phyloP scores from a whole-genome alignment of 35 echinoderm and acorn worm species.

The Apostichopus parvimensis region DNA sequence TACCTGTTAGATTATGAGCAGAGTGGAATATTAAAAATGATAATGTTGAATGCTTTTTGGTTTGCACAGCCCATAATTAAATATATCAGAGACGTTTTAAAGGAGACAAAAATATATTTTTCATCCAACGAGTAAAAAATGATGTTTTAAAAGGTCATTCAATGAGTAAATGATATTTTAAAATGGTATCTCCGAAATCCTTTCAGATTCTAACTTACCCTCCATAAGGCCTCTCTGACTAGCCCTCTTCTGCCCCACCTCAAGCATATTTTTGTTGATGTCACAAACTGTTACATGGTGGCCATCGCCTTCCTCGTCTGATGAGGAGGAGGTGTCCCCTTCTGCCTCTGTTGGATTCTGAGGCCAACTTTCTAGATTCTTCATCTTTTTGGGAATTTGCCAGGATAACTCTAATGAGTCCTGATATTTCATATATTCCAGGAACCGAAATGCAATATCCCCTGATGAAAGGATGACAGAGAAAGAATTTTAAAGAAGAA shows the following conservation, averaged over 20 bases:
- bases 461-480: conserved; percentile 48
- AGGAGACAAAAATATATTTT: no score
- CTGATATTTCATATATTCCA: conserved; percentile 75
- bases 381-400: neutral
- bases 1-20: conserved; percentile 57
- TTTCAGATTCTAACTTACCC: conserved; percentile 45
- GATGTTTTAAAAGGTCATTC: no score
- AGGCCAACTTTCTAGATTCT: conserved; percentile 46
- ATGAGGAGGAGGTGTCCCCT: neutral
- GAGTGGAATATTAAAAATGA: no score
- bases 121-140: no score
- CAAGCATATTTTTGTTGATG: conserved; percentile 90
- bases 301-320: conserved; percentile 9
- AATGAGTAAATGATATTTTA: no score
- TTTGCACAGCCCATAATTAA: no score
- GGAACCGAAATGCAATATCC: conserved; percentile 92
- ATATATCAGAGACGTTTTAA: no score
- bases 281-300: conserved; percentile 89
- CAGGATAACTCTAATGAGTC: conserved; percentile 44
- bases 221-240: conserved; percentile 58
- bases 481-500: neutral
- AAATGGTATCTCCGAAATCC: no score
- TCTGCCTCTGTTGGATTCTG: conserved; percentile 24
- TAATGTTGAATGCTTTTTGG: no score
- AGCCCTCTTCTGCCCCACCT: conserved; percentile 82